Evolutionary conservation across 2,888 invertebrate species (phyloP), one percentile per base, ranked within the genome.

Genomic region (Noctua janthe): DNA sequence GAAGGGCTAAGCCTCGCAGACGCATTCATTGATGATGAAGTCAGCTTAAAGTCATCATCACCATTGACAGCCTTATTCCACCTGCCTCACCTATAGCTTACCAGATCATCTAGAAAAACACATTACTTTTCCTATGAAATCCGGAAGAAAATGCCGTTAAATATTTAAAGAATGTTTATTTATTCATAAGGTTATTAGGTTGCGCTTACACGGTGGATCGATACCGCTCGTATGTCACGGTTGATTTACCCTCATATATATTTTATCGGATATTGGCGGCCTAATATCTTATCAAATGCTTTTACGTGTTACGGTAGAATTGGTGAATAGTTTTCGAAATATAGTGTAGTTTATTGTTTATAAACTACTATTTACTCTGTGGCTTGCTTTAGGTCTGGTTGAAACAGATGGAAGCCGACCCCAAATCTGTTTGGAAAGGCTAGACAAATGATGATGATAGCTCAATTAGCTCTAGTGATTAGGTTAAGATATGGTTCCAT

Each of bases 141-240:
- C 39, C n/a, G 49, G 29, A 71, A 49, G 47, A 70, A 80, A 76
- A 43, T 39, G 0, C 20, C 20, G 2, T 17, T 82, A 59, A 71
- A 81, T 71, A 79, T 85, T 79, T 56, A 71, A 77, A 59, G 47
- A 72, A 74, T 77, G 62, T 62, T 80, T 54, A 84, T 76, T 70
- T 84, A 87, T 87, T 87, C 75, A 80, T 87, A 59, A n/a, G 70
- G 76, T 82, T 76, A 76, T 71, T 73, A 71, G 59, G 75, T 23
- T 54, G 39, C 23, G 56, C 73, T 74, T 39, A 47, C 35, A 49
- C 54, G 39, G 74, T 76, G 47, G 62, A 49, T 64, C 73, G 59
- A 83, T 76, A 78, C n/a, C 35, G n/a, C 54, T 71, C 69, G 39
- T 84, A 51, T 59, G 74, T 77, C 67, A 84, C 77, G 82, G 82